Base-by-base conservation (phyloP, 2,797 vertebrate species). In the Sternotherus odoratus region DNA sequence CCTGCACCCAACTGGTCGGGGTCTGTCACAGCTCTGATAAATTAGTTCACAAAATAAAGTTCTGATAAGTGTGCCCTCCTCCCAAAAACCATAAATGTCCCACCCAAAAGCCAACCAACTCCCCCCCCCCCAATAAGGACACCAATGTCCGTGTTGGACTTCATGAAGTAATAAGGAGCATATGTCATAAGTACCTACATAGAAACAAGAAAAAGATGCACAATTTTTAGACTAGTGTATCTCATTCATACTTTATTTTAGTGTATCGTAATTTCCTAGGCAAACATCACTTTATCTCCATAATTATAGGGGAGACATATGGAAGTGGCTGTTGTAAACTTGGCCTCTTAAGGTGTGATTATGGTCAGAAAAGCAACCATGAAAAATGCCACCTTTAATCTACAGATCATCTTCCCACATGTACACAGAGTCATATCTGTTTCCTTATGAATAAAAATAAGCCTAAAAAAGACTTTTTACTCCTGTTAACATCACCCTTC, bases 81-180 rank as follows among this genome's bases (percentile, higher is more conserved):
- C 9, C n/a, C n/a, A 5, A 5, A 21, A 66, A 66, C 5, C 53
- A 48, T 17, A 6, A 11, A 49, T 16, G 12, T 10, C 53, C 53
- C 53, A 53, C 53, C 53, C 53, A 53, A 53, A 53, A 33, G 5
- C 7, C 57, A 60, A 17, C 30, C 9, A 39, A 36, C 12, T 12
- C 23, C 21, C 9, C 63, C n/a, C n/a, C 23, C 21, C 9, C 63
- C n/a, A 19, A 75, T 56, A 72, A 19, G 24, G 66, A n/a, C 5
- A 43, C 0, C 0, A 24, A 17, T 0, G 15, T 60, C 36, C 30
- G 12, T 48, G 57, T 46, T 63, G 72, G 36, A 60, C 26, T 60
- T 10, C 36, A 33, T 0, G 0, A 39, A 0, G 1, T 12, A 51
- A 57, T 8, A 69, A n/a, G 30, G 8, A 39, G 21, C 0, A 0